A percentile compares a stretch with the other conserved stretches of the same genome.
These are phyloP conservation scores for Danio choprae DNA, from an alignment of 2,797 vertebrate species.

Conservation along the genomic window DNA sequence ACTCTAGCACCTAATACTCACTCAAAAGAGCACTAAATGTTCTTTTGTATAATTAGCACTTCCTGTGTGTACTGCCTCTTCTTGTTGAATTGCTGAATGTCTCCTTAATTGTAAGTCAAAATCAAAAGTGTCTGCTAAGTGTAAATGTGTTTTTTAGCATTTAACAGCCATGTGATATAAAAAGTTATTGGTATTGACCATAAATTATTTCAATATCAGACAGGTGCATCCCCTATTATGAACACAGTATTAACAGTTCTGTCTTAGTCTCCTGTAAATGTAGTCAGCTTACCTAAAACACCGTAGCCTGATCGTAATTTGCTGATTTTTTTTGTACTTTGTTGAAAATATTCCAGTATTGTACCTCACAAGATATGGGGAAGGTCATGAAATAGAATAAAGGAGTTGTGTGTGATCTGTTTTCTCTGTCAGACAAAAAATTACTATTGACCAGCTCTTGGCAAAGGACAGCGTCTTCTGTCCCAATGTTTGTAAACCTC, in stretches of 20 bases:
- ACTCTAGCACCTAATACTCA: no score
- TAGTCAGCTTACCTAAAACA: neutral
- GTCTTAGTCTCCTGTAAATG: neutral
- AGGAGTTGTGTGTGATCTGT: neutral
- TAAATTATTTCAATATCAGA: no score
- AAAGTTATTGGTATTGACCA: no score
- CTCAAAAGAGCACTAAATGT: no score
- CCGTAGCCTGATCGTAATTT: neutral
- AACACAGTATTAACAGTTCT: neutral
- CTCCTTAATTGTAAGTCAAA: no score
- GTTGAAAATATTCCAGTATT: neutral
- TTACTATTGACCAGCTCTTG: neutral
- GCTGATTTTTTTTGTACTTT: neutral
- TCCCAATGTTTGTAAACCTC: constrained; percentile 21
- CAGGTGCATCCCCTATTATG: neutral
- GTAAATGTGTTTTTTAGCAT: no score
- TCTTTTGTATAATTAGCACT: no score
- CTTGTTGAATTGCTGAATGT: no score
- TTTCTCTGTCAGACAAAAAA: neutral
- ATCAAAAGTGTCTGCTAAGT: no score
- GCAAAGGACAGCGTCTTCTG: neutral
- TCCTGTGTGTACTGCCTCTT: no score
- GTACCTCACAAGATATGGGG: neutral
- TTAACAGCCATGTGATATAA: no score
- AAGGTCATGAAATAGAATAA: neutral